A percentile compares a stretch with the other conserved stretches of the same genome.
Evolutionary conservation across 2,797 vertebrate species (phyloP).

Genomic region (Dermochelys coriacea): DNA sequence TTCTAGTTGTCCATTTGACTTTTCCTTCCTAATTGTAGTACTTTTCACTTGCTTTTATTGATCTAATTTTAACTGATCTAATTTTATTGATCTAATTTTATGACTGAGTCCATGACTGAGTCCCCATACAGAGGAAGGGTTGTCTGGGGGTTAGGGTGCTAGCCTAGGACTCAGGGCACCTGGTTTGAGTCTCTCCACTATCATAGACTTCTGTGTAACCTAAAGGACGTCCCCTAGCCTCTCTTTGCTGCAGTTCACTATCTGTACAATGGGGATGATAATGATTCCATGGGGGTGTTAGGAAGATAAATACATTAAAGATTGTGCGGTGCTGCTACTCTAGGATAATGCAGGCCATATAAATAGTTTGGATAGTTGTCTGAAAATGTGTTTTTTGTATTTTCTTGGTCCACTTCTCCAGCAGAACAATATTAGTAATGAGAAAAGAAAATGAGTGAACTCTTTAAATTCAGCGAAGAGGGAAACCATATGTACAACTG

Average conservation of each 20-base stretch:
- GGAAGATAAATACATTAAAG: background rate
- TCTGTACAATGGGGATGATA: background rate
- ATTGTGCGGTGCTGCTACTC: background rate
- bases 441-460: background rate
- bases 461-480: background rate
- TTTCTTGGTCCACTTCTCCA: background rate
- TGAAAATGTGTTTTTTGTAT: background rate
- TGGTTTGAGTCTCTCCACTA: background rate
- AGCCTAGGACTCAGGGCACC: background rate
- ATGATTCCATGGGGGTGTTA: background rate
- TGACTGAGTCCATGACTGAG: background rate
- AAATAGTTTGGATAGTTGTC: background rate
- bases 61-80: background rate
- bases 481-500: background rate
- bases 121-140: background rate
- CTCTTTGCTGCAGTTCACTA: too few relatives aligned
- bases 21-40: background rate
- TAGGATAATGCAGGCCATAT: background rate
- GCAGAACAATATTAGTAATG: background rate
- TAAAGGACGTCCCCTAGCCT: background rate
- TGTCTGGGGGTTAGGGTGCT: background rate
- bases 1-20: background rate
- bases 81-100: background rate
- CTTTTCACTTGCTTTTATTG: background rate
- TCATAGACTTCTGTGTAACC: background rate